These are phyloP conservation scores for Drosophila ficusphila DNA, from an alignment of 1,140 invertebrate genomes.

Conservation along the genomic window DNA sequence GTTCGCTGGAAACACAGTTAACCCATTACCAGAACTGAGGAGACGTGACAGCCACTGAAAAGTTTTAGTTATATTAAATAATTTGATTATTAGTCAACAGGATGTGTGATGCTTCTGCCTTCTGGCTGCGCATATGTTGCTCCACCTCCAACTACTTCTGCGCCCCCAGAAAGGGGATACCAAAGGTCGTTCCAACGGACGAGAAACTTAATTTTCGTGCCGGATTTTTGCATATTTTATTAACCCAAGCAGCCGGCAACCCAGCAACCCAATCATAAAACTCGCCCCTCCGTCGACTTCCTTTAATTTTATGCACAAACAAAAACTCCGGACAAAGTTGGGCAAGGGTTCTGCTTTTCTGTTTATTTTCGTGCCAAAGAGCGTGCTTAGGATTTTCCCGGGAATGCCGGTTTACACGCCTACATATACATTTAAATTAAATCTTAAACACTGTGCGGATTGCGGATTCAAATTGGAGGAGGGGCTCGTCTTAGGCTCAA, in stretches of 20 bases:
- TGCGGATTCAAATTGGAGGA: constrained; percentile 28
- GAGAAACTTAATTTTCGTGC: constrained; percentile 73
- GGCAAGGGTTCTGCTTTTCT: constrained; percentile 28
- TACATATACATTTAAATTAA: constrained; percentile 67
- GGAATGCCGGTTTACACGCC: constrained; percentile 7
- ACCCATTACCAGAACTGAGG: constrained; percentile 44
- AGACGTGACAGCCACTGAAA: constrained; percentile 58
- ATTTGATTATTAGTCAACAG: constrained; percentile 68
- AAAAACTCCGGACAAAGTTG: constrained; percentile 61
- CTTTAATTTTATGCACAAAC: constrained; percentile 80
- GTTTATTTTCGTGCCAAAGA: constrained; percentile 42
- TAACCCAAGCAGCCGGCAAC: constrained; percentile 70
- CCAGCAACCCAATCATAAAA: constrained; percentile 74
- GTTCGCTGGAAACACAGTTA: constrained; percentile 55
- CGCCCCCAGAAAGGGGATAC: background rate
- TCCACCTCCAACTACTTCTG: too few relatives aligned
- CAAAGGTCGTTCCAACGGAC: constrained; percentile 54
- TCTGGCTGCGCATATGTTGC: constrained; percentile 24
- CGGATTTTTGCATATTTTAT: constrained; percentile 78
- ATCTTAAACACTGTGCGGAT: constrained; percentile 60
- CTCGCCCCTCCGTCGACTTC: constrained; percentile 46
- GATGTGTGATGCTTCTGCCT: constrained; percentile 43
- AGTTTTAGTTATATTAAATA: constrained; percentile 69
- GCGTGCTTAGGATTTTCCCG: constrained; percentile 41
- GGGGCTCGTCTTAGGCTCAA: constrained; percentile 5